Conservation (phyloP, 1,140 invertebrate genomes). For the Matsumurasca onukii region DNA sequence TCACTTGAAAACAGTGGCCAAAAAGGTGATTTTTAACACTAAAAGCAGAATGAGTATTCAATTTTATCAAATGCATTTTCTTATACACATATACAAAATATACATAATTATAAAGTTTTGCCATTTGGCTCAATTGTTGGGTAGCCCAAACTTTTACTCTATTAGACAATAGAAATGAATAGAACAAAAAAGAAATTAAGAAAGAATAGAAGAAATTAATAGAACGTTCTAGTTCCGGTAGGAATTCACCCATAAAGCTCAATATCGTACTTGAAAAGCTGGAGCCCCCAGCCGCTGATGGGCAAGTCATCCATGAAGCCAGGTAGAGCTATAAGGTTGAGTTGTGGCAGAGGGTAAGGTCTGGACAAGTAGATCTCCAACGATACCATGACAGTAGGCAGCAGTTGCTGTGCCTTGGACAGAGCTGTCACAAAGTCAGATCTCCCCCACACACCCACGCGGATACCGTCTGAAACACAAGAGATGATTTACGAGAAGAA, state of each 20-base stretch:
- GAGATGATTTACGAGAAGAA: too few relatives aligned
- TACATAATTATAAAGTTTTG: too few relatives aligned
- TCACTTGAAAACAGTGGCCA: too few relatives aligned
- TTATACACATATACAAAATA: too few relatives aligned
- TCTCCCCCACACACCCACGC: slow-evolving; percentile 69
- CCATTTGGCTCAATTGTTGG: too few relatives aligned
- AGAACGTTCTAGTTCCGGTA: slow-evolving; percentile 2
- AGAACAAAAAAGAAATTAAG: background rate
- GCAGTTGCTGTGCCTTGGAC: slow-evolving; percentile 60
- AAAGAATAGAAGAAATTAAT: background rate
- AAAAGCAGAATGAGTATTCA: too few relatives aligned
- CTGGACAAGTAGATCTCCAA: slow-evolving; percentile 70
- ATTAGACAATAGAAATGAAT: too few relatives aligned
- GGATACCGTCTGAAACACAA: slow-evolving; percentile 37
- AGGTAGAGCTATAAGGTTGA: slow-evolving; percentile 84
- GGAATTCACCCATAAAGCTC: slow-evolving; percentile 3
- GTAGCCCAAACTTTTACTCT: too few relatives aligned
- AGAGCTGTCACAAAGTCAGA: slow-evolving; percentile 65
- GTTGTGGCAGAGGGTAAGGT: slow-evolving; percentile 66
- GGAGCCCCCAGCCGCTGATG: slow-evolving; percentile 74
- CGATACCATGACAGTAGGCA: slow-evolving; percentile 62
- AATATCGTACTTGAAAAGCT: slow-evolving; percentile 66
- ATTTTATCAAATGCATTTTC: too few relatives aligned
- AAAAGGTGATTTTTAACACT: too few relatives aligned
- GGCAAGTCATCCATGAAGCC: slow-evolving; percentile 64